Evolutionary conservation across 2,888 invertebrate genomes (phyloP).

Genomic region (Dioctria linearis): DNA sequence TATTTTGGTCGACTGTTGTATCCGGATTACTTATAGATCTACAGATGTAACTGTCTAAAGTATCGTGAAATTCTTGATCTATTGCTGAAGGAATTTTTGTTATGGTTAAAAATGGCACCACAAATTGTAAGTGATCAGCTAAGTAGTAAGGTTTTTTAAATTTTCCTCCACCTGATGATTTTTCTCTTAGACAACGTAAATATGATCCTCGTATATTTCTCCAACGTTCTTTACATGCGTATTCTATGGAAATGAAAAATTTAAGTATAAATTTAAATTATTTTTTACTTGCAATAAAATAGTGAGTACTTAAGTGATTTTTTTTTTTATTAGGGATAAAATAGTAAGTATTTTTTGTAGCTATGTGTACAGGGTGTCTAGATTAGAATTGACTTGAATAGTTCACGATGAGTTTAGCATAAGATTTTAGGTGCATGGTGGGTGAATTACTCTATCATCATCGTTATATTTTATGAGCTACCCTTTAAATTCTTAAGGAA

Average conservation of each 20-base stretch:
- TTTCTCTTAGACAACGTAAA: constrained; percentile 19
- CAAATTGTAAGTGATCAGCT: constrained; percentile 19
- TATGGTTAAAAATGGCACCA: constrained; percentile 28
- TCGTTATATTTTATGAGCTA: too few species aligned
- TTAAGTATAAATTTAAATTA: not conserved
- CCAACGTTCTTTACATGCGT: constrained; percentile 31
- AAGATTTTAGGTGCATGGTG: too few species aligned
- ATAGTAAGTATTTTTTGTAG: too few species aligned
- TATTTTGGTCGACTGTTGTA: not conserved
- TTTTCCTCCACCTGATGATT: constrained; percentile 5
- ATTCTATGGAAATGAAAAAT: constrained; percentile 3
- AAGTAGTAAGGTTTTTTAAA: constrained; percentile 31
- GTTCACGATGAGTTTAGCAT: too few species aligned
- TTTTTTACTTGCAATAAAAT: too few species aligned
- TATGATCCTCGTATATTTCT: constrained; percentile 30
- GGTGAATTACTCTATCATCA: too few species aligned
- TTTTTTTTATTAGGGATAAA: too few species aligned
- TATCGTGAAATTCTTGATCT: constrained; percentile 22
- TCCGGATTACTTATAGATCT: not conserved
- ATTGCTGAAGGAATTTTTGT: not conserved
- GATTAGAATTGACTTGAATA: too few species aligned
- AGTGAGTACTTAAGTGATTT: too few species aligned
- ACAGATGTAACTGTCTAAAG: constrained; percentile 1
- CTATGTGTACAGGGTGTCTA: too few species aligned
- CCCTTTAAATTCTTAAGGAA: too few species aligned